Percentiles rank a stretch among this genome's conserved stretches.
These are phyloP conservation scores for Sebastes hubbsi DNA, from an alignment of 2,797 vertebrate species.

Conservation along the genomic window DNA sequence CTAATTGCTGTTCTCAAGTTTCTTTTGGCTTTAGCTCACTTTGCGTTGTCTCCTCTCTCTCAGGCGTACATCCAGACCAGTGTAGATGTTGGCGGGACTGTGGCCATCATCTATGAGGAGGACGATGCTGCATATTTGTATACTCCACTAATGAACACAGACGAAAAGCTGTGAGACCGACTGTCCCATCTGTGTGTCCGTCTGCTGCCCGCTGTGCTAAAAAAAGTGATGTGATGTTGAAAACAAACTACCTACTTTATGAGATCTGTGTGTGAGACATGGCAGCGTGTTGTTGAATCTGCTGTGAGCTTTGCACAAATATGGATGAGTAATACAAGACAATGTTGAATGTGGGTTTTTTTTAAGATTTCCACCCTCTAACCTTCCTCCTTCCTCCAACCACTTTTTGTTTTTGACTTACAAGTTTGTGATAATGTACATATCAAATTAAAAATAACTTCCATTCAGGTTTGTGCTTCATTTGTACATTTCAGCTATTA, in stretches of 20 bases:
- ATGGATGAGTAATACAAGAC: not conserved
- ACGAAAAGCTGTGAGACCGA: conserved; percentile 37
- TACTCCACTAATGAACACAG: conserved; percentile 44
- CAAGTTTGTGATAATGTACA: conserved; percentile 18
- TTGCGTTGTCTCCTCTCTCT: not conserved
- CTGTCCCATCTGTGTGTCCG: not conserved
- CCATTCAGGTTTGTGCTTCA: not conserved
- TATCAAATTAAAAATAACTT: conserved; percentile 36
- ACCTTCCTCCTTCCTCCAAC: not conserved
- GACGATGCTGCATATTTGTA: conserved; percentile 73
- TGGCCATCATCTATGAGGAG: conserved; percentile 82
- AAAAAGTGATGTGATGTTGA: not conserved
- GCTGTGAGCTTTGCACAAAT: conserved; percentile 41
- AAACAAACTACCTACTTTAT: conserved; percentile 9
- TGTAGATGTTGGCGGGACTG: conserved; percentile 67
- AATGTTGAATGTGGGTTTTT: conserved; percentile 18
- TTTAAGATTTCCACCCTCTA: not conserved
- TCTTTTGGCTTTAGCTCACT: not conserved
- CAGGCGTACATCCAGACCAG: conserved; percentile 76
- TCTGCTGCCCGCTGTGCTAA: conserved; percentile 9
- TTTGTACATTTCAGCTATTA: no score
- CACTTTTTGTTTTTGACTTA: conserved; percentile 10
- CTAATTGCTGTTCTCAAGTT: not conserved
- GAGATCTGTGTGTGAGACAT: not conserved
- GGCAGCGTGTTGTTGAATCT: not conserved